Evolutionary conservation across 2,888 invertebrate genomes (phyloP), one percentile per base, ranked within the genome.

Genomic region (Nebria brevicollis): DNA sequence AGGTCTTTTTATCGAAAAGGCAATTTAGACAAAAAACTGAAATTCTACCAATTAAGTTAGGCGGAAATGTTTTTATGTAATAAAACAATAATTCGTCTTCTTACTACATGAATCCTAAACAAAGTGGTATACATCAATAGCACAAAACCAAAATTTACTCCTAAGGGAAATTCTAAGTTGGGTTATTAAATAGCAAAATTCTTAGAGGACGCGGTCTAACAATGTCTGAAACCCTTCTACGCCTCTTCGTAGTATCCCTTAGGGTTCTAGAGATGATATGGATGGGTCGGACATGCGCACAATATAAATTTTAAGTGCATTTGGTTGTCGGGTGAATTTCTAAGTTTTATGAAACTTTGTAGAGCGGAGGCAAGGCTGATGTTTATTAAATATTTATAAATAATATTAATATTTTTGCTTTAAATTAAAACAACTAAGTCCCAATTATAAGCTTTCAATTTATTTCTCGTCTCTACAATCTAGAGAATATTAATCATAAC

Each of bases 291-390:
- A 13, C 66, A 13, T 66, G 66, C 66, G 15, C 70, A 25, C 8
- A 70, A 70, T 54, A 25, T 70, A 25, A 25, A 20, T 34, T 25
- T 68, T 70, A 70, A 70, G 70, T 70, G 70, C 70, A 34, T 70
- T 70, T 26, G 70, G 26, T 13, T 70, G 70, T 70, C 70, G 34
- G 5, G 8, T 1, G 70, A 20, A 34, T 25, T 25, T 25, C 20
- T 15, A 70, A 20, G 25, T 70, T 68, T 70, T 34, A 13, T 25
- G 13, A 70, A 70, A 70, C 70, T 70, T 70, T 13, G 70, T 0
- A 25, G 13, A 2, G 1, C 70, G 1, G n/a, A n/a, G n/a, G 25
- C 25, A 34, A 70, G 25, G 25, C 7, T 11, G 70, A 26, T 70
- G 25, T 34, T 4, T 34, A 20, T 70, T 2, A 6, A 20, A 20